Evolutionary conservation across 2,797 vertebrate species (phyloP), one percentile per base, ranked within the genome.

Genomic region (Eospalax fontanierii): DNA sequence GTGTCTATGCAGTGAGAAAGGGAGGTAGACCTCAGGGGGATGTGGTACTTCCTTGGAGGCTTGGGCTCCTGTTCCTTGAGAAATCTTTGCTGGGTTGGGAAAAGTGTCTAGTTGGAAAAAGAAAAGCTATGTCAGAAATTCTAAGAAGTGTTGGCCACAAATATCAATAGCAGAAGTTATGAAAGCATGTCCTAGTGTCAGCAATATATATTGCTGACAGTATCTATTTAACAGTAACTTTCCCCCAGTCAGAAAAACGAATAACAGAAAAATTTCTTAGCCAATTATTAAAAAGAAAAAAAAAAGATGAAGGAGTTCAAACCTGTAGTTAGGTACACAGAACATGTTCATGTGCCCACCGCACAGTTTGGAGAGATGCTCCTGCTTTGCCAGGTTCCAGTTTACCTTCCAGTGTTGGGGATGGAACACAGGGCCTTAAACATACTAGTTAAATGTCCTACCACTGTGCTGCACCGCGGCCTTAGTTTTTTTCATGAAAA

Each of bases 311-410:
- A 68, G 57, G 80, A 73, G 24, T 61, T 88, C 57, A 57, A 35
- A 10, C 22, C 24, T 22, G n/a, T 4, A 4, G 40, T 61, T 90
- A 6, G 28, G 28, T 40, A n/a, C n/a, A 9, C 21, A 71, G 93
- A 83, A 46, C 65, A 50, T 8, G 26, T 12, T 16, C 5, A 0
- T 2, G 0, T 24, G 57, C 22, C 26, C 6, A 0, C 38, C 26
- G 0, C 46, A 66, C 46, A 6, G 35, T 11, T 0, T 3, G 63
- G 75, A 81, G 33, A 50, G 70, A 6, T 66, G 78, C 4, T 59
- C 57, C 50, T 73, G 33, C 33, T 70, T 50, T 76, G 57, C 33
- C 70, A 10, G 35, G 30, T 14, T 59, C 4, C 16, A 18, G 9
- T 38, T 57, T 70, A 28, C 46, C 24, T 71, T 63, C 26, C 0